A percentile compares a stretch with the other conserved stretches of the same genome.
Evolutionary conservation across 2,113 vertebrate species (phyloP).

Genomic region (Podiceps cristatus): DNA sequence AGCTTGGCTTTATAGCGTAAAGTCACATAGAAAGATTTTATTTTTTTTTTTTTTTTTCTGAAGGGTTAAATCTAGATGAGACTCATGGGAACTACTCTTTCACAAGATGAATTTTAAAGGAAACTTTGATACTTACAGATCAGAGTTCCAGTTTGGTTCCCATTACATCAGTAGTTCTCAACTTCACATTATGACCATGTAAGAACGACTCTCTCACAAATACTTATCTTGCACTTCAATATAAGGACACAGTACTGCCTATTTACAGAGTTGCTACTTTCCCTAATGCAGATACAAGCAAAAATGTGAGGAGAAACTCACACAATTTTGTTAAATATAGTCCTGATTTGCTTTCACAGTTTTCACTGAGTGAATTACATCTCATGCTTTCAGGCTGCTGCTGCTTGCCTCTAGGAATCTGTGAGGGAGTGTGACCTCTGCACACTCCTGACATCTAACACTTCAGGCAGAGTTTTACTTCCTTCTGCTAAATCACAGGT

Average conservation of each 20-base stretch:
- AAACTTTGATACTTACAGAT: neutral
- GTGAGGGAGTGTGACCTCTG: neutral
- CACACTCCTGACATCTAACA: neutral
- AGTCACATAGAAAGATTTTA: fast-evolving
- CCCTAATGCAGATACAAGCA: neutral
- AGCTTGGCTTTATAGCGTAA: neutral
- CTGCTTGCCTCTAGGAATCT: neutral
- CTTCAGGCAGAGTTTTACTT: neutral
- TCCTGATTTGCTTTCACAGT: neutral
- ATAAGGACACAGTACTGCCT: neutral
- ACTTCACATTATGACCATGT: neutral
- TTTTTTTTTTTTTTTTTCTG: neutral
- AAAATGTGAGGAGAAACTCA: neutral
- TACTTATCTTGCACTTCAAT: neutral
- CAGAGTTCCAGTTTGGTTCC: slow-evolving; percentile 7
- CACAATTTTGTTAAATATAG: neutral
- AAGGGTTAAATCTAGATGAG: neutral
- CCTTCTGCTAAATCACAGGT: neutral
- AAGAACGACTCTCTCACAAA: neutral
- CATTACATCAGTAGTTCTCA: slow-evolving; percentile 18
- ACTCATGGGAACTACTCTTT: neutral
- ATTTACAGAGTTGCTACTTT: neutral
- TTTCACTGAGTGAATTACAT: neutral
- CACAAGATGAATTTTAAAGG: neutral
- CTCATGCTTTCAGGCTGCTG: neutral